phyloP scores from a whole-genome alignment of 2,797 vertebrate species.

The Acestrorhynchus altus region DNA sequence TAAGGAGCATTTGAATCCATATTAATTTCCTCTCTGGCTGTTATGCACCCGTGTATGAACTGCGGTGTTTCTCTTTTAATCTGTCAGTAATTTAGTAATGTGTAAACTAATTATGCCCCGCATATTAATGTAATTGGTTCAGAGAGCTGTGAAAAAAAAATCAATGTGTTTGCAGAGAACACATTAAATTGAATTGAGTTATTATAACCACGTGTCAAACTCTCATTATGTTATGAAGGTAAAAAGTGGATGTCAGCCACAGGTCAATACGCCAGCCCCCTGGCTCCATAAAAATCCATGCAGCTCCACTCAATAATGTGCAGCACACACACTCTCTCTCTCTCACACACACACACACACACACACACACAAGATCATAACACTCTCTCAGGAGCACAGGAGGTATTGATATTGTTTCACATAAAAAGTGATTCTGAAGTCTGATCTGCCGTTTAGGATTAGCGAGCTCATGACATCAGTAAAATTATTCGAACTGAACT shows the following conservation, averaged over 20 bases:
- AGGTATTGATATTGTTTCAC: slow-evolving; percentile 61
- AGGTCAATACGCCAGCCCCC: slow-evolving; percentile 74
- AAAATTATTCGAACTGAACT: slow-evolving; percentile 50
- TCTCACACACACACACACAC: slow-evolving; percentile 27
- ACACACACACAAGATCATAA: slow-evolving; percentile 49
- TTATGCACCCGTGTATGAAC: slow-evolving; percentile 96
- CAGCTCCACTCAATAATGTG: slow-evolving; percentile 71
- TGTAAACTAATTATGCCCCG: slow-evolving; percentile 99
- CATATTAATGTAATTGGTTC: slow-evolving; percentile 99
- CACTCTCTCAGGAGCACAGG: slow-evolving; percentile 43
- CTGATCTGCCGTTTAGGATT: slow-evolving; percentile 60
- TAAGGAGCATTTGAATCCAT: slow-evolving; percentile 98
- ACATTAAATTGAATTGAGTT: slow-evolving; percentile 86
- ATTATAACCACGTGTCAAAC: slow-evolving; percentile 90
- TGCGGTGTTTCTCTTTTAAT: slow-evolving; percentile 99
- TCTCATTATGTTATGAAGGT: slow-evolving; percentile 88
- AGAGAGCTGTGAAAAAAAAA: slow-evolving; percentile 87
- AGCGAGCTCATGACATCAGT: slow-evolving; percentile 57
- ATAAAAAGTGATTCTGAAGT: slow-evolving; percentile 58
- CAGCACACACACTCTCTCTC: slow-evolving; percentile 45
- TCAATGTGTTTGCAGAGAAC: slow-evolving; percentile 94
- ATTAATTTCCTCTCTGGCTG: slow-evolving; percentile 99
- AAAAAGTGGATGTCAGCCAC: slow-evolving; percentile 82
- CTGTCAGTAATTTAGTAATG: slow-evolving; percentile 99
- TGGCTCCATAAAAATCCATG: slow-evolving; percentile 78